phyloP scores from a whole-genome alignment of 2,797 vertebrate genomes.

The Alosa sapidissima region DNA sequence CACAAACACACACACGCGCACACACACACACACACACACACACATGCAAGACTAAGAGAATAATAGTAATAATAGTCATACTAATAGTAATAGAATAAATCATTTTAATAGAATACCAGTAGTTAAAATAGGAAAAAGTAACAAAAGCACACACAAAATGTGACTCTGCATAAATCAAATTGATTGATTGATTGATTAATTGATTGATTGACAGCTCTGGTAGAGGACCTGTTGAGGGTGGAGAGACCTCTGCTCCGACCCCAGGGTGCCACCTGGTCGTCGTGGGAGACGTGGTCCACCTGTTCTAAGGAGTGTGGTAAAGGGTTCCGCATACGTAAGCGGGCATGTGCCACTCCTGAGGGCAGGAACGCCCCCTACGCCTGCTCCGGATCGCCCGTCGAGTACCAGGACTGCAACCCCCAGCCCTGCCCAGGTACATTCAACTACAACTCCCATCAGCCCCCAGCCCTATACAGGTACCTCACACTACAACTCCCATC shows the following conservation, averaged over 20 bases:
- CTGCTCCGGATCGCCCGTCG: slow-evolving; percentile 85
- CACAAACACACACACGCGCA: no score
- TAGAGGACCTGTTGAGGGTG: slow-evolving; percentile 67
- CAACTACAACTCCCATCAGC: slow-evolving; percentile 24
- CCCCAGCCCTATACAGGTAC: neutral
- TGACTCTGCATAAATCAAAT: no score
- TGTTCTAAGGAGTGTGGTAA: slow-evolving; percentile 88
- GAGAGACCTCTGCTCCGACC: slow-evolving; percentile 53
- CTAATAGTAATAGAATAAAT: no score
- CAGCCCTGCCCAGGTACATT: slow-evolving; percentile 76
- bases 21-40: neutral
- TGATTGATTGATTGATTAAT: neutral
- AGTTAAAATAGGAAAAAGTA: no score
- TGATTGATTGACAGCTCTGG: slow-evolving; percentile 60
- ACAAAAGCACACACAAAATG: no score
- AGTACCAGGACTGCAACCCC: slow-evolving; percentile 93
- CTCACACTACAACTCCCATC: neutral
- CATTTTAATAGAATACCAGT: no score
- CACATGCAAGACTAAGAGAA: no score
- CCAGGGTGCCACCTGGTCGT: slow-evolving; percentile 80
- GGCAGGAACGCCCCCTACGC: slow-evolving; percentile 80
- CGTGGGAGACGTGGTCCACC: slow-evolving; percentile 89
- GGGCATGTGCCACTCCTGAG: slow-evolving; percentile 82
- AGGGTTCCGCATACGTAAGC: slow-evolving; percentile 87
- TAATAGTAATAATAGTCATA: no score